Conservation (phyloP, 2,888 invertebrate species). For the Zhengitettix transpicula region DNA sequence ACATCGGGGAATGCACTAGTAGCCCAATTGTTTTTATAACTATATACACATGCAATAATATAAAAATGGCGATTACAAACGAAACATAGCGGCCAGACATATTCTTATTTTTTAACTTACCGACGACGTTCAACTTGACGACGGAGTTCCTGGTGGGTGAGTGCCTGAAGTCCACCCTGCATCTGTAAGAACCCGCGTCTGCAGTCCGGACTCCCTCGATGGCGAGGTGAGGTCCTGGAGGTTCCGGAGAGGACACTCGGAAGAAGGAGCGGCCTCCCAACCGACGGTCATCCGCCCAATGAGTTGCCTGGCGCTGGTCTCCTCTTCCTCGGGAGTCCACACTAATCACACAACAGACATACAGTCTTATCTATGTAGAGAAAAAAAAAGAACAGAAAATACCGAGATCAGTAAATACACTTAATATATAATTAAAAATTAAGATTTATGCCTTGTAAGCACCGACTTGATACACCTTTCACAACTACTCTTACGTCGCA, state of each 20-base stretch:
- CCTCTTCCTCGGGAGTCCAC: constrained; percentile 20
- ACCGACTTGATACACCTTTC: too few relatives aligned
- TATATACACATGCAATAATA: too few relatives aligned
- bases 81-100: too few relatives aligned
- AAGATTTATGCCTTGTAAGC: too few relatives aligned
- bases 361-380: too few relatives aligned
- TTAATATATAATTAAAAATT: too few relatives aligned
- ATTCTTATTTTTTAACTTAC: constrained; percentile 16
- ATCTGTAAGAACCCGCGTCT: constrained; percentile 26
- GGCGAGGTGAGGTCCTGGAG: constrained; percentile 15
- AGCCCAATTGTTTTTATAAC: too few relatives aligned
- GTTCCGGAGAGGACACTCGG: constrained; percentile 8
- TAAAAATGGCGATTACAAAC: too few relatives aligned
- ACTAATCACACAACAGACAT: constrained; percentile 8
- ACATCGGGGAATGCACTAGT: too few relatives aligned
- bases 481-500: too few relatives aligned
- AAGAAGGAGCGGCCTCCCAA: constrained; percentile 21
- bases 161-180: constrained; percentile 26
- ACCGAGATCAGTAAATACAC: too few relatives aligned
- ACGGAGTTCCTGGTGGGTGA: constrained; percentile 25
- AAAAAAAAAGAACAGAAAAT: too few relatives aligned
- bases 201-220: constrained; percentile 19
- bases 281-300: constrained; percentile 22
- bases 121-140: constrained; percentile 25
- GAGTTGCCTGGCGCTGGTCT: constrained; percentile 18